Percentiles rank a stretch among this genome's conserved stretches.
Evolutionary conservation across 1,140 invertebrate genomes (phyloP).

Genomic region (Drosophila kohkoa): DNA sequence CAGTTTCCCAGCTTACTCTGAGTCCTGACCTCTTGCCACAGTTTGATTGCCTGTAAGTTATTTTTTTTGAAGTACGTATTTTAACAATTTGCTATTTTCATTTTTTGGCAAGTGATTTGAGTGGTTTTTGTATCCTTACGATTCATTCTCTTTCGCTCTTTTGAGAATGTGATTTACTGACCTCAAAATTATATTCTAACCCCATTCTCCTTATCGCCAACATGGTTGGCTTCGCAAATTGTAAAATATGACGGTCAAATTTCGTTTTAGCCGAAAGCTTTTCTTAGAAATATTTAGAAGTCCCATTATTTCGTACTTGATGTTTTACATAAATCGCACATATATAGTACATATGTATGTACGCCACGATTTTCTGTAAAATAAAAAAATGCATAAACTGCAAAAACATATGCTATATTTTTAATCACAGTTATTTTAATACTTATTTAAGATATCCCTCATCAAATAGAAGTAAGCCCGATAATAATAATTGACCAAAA

Average conservation of each 20-base stretch:
- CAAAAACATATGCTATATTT: no score
- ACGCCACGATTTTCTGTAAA: no score
- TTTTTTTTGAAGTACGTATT: conserved; percentile 1
- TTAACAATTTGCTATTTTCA: conserved; percentile 9
- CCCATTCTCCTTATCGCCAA: not conserved
- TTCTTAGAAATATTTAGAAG: conserved; percentile 9
- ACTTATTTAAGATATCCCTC: no score
- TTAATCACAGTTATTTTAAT: no score
- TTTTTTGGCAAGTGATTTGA: conserved; percentile 7
- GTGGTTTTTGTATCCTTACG: conserved; percentile 5
- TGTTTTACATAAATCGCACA: not conserved
- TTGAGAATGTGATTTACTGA: conserved; percentile 28
- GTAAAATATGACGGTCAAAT: conserved; percentile 49
- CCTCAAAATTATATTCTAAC: conserved; percentile 12
- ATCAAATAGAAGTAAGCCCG: no score
- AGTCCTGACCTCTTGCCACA: not conserved
- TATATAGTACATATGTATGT: no score
- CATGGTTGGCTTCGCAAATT: conserved; percentile 27
- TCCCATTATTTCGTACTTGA: no score
- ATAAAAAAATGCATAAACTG: no score
- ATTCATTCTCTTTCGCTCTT: not conserved
- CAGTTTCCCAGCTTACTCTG: conserved; percentile 21
- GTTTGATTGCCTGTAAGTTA: conserved; percentile 11
- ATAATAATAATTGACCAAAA: no score
- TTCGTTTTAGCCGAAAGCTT: conserved; percentile 20